Evolutionary conservation across 2,888 invertebrate genomes (phyloP).

Genomic region (Peribatodes rhomboidaria): DNA sequence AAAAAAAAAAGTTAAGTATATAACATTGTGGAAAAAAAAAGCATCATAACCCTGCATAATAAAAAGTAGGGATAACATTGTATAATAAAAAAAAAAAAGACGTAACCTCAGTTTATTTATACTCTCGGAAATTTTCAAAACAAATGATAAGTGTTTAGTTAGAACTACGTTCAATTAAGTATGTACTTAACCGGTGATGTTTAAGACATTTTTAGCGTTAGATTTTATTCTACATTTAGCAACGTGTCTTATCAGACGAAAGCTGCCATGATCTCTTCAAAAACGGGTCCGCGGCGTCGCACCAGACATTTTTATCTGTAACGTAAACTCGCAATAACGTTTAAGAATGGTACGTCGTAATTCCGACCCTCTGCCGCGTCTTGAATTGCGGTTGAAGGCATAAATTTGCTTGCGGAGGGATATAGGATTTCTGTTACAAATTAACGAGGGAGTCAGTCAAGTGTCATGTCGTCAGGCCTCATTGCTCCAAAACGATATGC

Average conservation of each 20-base stretch:
- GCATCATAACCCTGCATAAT: too few species aligned
- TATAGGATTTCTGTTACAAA: conserved; percentile 75
- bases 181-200: too few species aligned
- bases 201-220: neutral
- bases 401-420: conserved; percentile 61
- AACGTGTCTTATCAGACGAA: conserved; percentile 11
- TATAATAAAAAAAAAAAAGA: too few species aligned
- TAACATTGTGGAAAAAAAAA: too few species aligned
- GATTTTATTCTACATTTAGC: neutral
- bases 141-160: too few species aligned
- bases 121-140: too few species aligned
- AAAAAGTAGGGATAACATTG: too few species aligned
- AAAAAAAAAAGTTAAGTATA: too few species aligned
- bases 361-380: conserved; percentile 53
- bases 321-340: conserved; percentile 71
- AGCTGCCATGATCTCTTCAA: conserved; percentile 49
- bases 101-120: too few species aligned
- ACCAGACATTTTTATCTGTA: conserved; percentile 73
- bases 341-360: conserved; percentile 59
- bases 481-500: conserved; percentile 65
- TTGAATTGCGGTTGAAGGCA: conserved; percentile 59
- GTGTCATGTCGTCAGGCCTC: conserved; percentile 70
- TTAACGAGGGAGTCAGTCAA: conserved; percentile 81
- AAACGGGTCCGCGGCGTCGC: conserved; percentile 51
- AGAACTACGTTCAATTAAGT: too few species aligned